Base-by-base conservation (phyloP, 1,140 invertebrate species). In the Probaryconus sp. region DNA sequence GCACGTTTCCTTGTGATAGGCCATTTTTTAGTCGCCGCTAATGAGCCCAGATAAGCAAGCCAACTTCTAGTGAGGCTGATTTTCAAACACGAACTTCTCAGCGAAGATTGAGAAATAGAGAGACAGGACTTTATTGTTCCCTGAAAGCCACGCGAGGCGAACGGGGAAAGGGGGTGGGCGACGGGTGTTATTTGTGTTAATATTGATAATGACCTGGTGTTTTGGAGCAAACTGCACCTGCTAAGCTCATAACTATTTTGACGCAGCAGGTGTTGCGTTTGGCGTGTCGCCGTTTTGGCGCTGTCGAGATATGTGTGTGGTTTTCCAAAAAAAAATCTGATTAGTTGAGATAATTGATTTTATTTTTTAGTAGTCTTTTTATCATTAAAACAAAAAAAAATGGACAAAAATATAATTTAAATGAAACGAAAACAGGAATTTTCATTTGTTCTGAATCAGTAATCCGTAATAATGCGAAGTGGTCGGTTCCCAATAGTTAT, bases 391-490 rank as follows among this genome's bases (percentile, higher is more conserved):
- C n/a, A n/a, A n/a, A n/a, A n/a, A n/a, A n/a, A n/a, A n/a, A n/a
- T n/a, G n/a, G n/a, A n/a, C n/a, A n/a, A n/a, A n/a, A n/a, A n/a
- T n/a, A n/a, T n/a, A n/a, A n/a, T n/a, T n/a, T n/a, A n/a, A n/a
- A n/a, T n/a, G n/a, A n/a, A n/a, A n/a, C n/a, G n/a, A n/a, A n/a
- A n/a, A n/a, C n/a, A n/a, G n/a, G n/a, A n/a, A n/a, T n/a, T n/a
- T n/a, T n/a, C n/a, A 24, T 24, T 24, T 24, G 21, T 24, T 79
- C 77, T 81, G 78, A 78, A 79, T 81, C 79, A 81, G 80, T 76
- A 74, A 79, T 79, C 76, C 50, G 56, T 79, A 78, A 79, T 79
- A 79, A 79, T 79, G 79, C 61, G 65, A 67, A 80, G 80, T 73
- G 67, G 56, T 78, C 72, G 71, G 48, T 53, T 69, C 73, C 53